A percentile compares a stretch with the other conserved stretches of the same genome.
These are phyloP conservation scores for Calliphora vomitoria DNA, from an alignment of 2,888 invertebrate species.

Conservation along the genomic window DNA sequence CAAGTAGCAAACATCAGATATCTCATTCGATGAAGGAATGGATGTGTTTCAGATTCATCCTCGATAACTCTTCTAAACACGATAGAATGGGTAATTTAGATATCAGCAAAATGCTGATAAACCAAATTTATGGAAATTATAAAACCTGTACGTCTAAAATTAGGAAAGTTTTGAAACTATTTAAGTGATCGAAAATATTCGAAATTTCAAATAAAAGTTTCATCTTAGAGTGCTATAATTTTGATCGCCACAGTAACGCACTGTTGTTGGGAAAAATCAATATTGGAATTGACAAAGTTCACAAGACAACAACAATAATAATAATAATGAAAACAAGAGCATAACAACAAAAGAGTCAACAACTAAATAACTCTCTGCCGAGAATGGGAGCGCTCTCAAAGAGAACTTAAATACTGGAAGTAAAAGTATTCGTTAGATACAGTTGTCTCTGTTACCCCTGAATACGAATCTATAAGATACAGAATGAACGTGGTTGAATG, in stretches of 20 bases:
- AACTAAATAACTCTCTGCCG: conserved; percentile 19
- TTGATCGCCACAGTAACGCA: conserved; percentile 10
- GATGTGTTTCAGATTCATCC: no score
- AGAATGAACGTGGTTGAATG: conserved; percentile 47
- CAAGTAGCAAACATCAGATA: no score
- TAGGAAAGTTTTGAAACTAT: no score
- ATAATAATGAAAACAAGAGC: conserved; percentile 41
- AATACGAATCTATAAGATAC: conserved; percentile 53
- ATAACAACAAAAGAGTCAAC: conserved; percentile 30
- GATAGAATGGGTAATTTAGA: no score
- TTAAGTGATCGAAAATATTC: no score
- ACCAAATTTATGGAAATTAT: no score
- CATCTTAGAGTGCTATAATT: conserved; percentile 8
- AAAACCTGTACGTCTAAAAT: no score
- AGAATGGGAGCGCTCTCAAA: background rate
- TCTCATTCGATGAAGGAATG: no score
- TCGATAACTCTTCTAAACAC: no score
- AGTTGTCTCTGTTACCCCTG: conserved; percentile 60
- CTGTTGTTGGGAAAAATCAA: conserved; percentile 65
- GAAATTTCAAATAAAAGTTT: background rate
- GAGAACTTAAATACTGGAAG: conserved; percentile 54
- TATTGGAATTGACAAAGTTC: conserved; percentile 64
- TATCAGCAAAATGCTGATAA: no score
- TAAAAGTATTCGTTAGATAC: conserved; percentile 50
- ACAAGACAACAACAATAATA: conserved; percentile 39